Conservation (phyloP, 2,888 invertebrate species). For the Thereva nobilitata region DNA sequence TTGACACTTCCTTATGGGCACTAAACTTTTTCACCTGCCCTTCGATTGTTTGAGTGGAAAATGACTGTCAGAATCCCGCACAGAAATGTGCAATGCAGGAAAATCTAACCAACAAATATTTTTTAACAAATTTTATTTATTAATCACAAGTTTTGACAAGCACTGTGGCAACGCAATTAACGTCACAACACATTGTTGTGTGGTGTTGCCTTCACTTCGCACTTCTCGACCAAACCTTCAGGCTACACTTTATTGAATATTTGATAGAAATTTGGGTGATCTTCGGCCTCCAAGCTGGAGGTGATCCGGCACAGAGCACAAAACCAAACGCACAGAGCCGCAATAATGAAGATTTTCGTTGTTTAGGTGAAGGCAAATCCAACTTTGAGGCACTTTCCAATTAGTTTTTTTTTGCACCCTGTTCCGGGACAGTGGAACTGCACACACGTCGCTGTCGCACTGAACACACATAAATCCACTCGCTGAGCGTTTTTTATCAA, state of each 20-base stretch:
- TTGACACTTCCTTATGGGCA: neutral
- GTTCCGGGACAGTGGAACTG: too few species aligned
- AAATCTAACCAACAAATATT: constrained; percentile 13
- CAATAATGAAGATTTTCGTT: neutral
- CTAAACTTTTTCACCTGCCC: neutral
- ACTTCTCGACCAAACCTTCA: neutral
- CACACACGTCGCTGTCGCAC: too few species aligned
- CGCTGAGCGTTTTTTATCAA: too few species aligned
- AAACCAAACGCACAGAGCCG: neutral
- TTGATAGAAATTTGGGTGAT: constrained; percentile 1
- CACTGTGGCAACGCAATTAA: neutral
- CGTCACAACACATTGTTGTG: constrained; percentile 1
- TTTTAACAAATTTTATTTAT: neutral
- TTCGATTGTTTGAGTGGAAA: constrained; percentile 8
- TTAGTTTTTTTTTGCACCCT: too few species aligned
- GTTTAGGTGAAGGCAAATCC: too few species aligned
- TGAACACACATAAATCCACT: too few species aligned
- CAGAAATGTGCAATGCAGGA: too few species aligned
- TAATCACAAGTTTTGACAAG: constrained; percentile 12
- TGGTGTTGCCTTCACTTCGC: neutral
- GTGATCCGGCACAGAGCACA: neutral
- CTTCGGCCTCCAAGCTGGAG: constrained; percentile 12
- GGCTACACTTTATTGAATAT: neutral
- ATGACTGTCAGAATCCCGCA: constrained; percentile 24
- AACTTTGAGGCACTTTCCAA: too few species aligned